Percentiles rank a stretch among this genome's conserved stretches.
Conservation (phyloP, 2,797 vertebrate species). For the Lepilemur septentrionalis region DNA sequence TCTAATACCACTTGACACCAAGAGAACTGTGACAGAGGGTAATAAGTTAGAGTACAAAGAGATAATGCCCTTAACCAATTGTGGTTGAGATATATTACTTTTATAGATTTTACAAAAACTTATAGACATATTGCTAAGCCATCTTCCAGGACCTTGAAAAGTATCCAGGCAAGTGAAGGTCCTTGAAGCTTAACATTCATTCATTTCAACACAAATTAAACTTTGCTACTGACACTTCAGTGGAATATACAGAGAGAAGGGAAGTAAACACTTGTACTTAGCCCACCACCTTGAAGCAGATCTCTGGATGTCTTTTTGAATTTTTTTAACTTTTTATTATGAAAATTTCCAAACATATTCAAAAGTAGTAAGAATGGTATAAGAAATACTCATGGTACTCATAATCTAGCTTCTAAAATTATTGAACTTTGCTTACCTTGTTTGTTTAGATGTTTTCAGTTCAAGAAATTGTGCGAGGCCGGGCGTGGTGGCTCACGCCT, state of each 20-base stretch:
- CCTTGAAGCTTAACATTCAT: not conserved
- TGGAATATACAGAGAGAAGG: not conserved
- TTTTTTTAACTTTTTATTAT: not conserved
- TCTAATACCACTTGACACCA: not conserved
- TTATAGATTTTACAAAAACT: not conserved
- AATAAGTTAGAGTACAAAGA: not conserved
- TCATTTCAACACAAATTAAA: slow-evolving; percentile 5
- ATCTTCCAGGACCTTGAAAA: not conserved
- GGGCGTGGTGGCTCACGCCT: no score
- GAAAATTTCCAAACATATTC: not conserved
- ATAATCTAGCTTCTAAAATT: slow-evolving; percentile 19
- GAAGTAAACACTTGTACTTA: not conserved
- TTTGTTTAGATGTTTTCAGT: not conserved
- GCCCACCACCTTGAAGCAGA: not conserved
- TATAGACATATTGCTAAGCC: not conserved
- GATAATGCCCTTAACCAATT: not conserved
- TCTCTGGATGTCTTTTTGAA: not conserved
- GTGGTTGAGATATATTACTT: not conserved
- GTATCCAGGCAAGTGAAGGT: not conserved
- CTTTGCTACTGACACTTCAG: not conserved
- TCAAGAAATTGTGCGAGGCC: not conserved
- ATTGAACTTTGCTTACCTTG: not conserved
- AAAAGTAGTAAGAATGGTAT: not conserved
- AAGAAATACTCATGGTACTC: not conserved
- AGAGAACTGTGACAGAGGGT: not conserved